Base-by-base conservation (phyloP, 2,797 vertebrate genomes). In the Apogon talboti region DNA sequence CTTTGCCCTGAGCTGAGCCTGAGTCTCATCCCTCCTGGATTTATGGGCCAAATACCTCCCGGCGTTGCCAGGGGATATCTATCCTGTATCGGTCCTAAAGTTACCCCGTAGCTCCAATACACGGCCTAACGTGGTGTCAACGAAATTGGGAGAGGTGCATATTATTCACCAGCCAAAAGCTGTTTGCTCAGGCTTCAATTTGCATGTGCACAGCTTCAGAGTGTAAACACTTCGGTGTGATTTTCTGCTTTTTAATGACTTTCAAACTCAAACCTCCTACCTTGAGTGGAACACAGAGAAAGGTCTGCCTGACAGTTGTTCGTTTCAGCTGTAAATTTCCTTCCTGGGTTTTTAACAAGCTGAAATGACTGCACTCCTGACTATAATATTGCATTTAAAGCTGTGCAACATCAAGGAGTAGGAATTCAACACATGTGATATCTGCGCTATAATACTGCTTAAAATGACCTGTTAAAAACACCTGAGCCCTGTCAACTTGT, bases 1-100 rank as follows among this genome's bases (percentile, higher is more conserved):
- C 76, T 79, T 59, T 87, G 85, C 81, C 83, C 85, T 83, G 56
- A 87, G 74, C 65, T 83, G 78, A 90, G 91, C 85, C 78, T 63
- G 57, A 61, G 72, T 67, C 75, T 75, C 75, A 71, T 82, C 66
- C 69, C 66, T 68, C 46, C 43, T 54, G 59, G 65, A 61, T 68
- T 68, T 49, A 67, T 50, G 55, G 76, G 72, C 71, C 86, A 86
- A 84, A 76, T 77, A 71, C 77, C 85, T 61, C 73, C 52, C 58
- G 53, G 78, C 70, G 66, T 58, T 24, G 59, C 81, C 79, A 18
- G 47, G 53, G 78, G 74, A 78, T 52, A 69, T 81, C 59, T 48
- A 59, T 79, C 78, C 56, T 74, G 56, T 76, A 67, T 82, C 47
- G 71, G 51, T 79, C 76, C 43, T 66, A 60, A 79, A 58, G 63